These are phyloP conservation scores for Sciurus vulgaris DNA, from an alignment of 2,797 vertebrate genomes.

Conservation along the genomic window DNA sequence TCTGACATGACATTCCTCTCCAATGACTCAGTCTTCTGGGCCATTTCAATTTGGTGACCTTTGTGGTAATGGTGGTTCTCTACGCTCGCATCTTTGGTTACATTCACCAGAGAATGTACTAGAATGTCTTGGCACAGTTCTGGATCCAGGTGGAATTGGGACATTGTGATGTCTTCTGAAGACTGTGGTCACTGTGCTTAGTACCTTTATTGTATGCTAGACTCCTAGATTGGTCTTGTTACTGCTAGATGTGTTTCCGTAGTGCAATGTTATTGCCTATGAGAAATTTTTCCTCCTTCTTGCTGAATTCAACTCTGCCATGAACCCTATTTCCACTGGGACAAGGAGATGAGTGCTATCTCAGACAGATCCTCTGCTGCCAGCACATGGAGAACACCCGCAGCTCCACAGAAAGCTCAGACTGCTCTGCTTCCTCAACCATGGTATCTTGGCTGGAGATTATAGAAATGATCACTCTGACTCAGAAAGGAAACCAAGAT, in stretches of 20 bases:
- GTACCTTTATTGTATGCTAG: conserved; percentile 99
- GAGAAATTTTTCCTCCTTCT: conserved; percentile 99
- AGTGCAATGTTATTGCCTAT: conserved; percentile 94
- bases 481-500: conserved; percentile 87
- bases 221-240: conserved; percentile 97
- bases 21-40: conserved; percentile 99
- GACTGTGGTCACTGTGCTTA: conserved; percentile 97
- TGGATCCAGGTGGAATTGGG: conserved; percentile 95
- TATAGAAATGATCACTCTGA: conserved; percentile 96
- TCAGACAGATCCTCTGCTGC: conserved; percentile 98
- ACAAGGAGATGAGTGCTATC: conserved; percentile 99
- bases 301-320: conserved; percentile 98
- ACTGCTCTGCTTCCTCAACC: conserved; percentile 97
- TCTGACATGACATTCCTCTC: conserved; percentile 99
- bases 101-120: conserved; percentile 98
- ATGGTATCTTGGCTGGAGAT: conserved; percentile 94
- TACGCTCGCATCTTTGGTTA: conserved; percentile 99
- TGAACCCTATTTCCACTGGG: conserved; percentile 99
- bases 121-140: conserved; percentile 99
- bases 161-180: conserved; percentile 99
- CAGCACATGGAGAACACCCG: conserved; percentile 95
- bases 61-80: conserved; percentile 98
- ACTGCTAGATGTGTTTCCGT: conserved; percentile 95
- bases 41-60: conserved; percentile 98
- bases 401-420: conserved; percentile 94